These are phyloP conservation scores for Chesias legatella DNA, from an alignment of 2,888 invertebrate genomes.

Conservation along the genomic window DNA sequence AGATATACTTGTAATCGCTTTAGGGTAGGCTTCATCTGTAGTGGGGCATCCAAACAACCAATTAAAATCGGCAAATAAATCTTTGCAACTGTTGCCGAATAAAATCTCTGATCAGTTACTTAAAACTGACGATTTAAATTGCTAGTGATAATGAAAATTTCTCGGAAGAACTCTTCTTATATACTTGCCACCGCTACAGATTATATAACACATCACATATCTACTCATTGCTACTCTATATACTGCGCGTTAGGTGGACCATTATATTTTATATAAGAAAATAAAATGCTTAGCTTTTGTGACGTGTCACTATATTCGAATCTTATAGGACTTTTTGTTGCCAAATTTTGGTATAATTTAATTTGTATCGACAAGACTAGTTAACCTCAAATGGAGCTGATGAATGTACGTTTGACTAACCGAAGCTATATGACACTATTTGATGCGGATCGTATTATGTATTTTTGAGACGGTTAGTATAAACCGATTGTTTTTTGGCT, in stretches of 20 bases:
- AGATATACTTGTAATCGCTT: conserved; percentile 69
- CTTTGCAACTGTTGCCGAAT: conserved; percentile 17
- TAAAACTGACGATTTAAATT: too few species aligned
- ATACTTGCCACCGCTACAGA: conserved; percentile 24
- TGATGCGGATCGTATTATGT: too few species aligned
- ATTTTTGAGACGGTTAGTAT: too few species aligned
- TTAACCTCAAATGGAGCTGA: background rate
- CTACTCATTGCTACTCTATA: conserved; percentile 70
- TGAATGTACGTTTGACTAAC: background rate
- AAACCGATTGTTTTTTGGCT: too few species aligned
- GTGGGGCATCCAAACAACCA: background rate
- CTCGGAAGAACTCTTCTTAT: conserved; percentile 29
- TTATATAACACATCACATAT: conserved; percentile 67
- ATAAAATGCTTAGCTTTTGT: conserved; percentile 15
- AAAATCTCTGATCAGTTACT: too few species aligned
- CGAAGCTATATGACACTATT: too few species aligned
- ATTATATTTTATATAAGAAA: conserved; percentile 32
- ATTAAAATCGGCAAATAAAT: too few species aligned
- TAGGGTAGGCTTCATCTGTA: conserved; percentile 55
- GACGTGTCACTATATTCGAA: conserved; percentile 5
- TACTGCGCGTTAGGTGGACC: conserved; percentile 73
- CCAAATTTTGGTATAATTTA: conserved; percentile 15
- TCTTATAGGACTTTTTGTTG: conserved; percentile 22
- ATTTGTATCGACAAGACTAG: background rate
- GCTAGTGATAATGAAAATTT: conserved; percentile 23